phyloP scores from a whole-genome alignment of 2,888 invertebrate genomes.

The Melolontha melolontha region DNA sequence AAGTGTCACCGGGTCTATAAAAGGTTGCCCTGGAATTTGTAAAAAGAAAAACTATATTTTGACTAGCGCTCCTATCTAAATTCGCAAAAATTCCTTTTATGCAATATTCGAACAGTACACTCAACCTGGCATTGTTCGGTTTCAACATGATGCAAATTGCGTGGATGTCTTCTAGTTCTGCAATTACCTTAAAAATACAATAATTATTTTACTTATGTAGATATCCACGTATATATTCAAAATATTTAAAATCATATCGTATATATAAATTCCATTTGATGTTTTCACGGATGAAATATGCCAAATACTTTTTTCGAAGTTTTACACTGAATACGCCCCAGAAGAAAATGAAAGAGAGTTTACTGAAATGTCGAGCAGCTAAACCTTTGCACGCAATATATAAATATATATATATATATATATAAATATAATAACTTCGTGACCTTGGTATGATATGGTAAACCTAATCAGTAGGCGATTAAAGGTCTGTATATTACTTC shows the following conservation, averaged over 20 bases:
- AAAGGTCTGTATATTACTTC: no score
- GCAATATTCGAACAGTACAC: slow-evolving; percentile 46
- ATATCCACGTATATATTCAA: background rate
- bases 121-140: slow-evolving; percentile 44
- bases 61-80: slow-evolving; percentile 44
- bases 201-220: background rate
- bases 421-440: no score
- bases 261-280: background rate
- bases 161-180: slow-evolving; percentile 42
- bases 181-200: slow-evolving; percentile 24
- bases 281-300: background rate
- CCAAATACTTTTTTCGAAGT: no score
- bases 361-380: no score
- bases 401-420: no score
- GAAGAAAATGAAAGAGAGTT: no score
- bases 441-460: no score
- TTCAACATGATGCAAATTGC: slow-evolving; percentile 48
- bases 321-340: no score
- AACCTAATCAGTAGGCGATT: no score
- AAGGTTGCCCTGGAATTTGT: slow-evolving; percentile 45
- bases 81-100: slow-evolving; percentile 45
- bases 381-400: no score
- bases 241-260: no score
- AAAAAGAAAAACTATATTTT: slow-evolving; percentile 46
- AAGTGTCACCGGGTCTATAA: slow-evolving; percentile 46